Conservation (phyloP, 2,797 vertebrate genomes). For the Neomorphus geoffroyi region DNA sequence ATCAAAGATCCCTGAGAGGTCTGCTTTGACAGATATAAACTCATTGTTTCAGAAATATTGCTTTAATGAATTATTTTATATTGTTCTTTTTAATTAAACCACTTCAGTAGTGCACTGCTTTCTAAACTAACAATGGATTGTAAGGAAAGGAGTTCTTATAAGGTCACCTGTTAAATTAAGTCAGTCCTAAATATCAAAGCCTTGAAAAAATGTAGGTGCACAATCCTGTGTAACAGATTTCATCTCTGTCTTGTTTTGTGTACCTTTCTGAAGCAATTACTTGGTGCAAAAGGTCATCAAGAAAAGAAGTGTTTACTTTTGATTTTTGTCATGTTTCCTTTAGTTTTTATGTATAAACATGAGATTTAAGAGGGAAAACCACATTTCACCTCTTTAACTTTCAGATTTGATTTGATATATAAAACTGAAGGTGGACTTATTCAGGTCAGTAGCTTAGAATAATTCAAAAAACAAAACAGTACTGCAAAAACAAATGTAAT, state of each 20-base stretch:
- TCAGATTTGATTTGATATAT: neutral
- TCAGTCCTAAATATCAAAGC: neutral
- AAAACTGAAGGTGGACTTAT: neutral
- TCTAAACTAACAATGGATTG: neutral
- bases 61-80: neutral
- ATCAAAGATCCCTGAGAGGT: neutral
- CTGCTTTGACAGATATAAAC: neutral
- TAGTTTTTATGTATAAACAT: neutral
- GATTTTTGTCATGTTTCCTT: constrained; percentile 20
- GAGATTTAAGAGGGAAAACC: neutral
- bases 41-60: neutral
- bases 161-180: neutral
- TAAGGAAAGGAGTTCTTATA: neutral
- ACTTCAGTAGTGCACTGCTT: neutral
- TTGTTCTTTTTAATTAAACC: neutral
- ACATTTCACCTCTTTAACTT: neutral
- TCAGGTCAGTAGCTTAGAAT: neutral
- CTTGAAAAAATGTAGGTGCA: neutral
- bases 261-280: constrained; percentile 1
- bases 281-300: neutral
- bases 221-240: neutral
- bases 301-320: neutral
- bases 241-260: neutral
- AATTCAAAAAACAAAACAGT: neutral
- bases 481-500: neutral